phyloP scores from a whole-genome alignment of 2,888 invertebrate species.

The Norana najaformis region DNA sequence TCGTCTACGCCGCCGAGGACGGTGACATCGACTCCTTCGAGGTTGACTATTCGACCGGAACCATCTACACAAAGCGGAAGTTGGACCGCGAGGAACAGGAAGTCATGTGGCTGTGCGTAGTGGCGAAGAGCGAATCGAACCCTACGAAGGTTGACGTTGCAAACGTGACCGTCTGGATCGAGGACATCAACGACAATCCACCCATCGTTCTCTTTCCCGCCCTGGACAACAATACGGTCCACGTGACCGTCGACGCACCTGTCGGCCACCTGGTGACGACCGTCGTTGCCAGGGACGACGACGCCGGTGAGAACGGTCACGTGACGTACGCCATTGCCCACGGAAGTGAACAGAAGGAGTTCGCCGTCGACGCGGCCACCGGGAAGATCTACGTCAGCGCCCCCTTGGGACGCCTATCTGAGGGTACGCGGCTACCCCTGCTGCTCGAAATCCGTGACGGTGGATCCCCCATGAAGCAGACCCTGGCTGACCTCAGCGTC shows the following conservation, averaged over 20 bases:
- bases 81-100: conserved; percentile 27
- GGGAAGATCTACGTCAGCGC: conserved; percentile 13
- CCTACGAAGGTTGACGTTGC: neutral
- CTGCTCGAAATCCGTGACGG: neutral
- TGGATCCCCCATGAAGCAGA: neutral
- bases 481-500: neutral
- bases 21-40: neutral
- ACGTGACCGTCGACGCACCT: conserved; percentile 2
- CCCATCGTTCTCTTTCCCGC: conserved; percentile 25
- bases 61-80: neutral
- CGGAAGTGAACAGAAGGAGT: neutral
- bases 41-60: neutral
- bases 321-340: neutral
- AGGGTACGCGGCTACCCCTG: neutral
- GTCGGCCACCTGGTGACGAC: neutral
- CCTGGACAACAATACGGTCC: neutral
- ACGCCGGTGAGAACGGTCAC: conserved; percentile 21
- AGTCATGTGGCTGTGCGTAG: neutral
- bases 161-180: neutral
- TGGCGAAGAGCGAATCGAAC: neutral
- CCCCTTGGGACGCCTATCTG: neutral
- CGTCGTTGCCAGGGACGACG: conserved; percentile 16
- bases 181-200: conserved; percentile 26
- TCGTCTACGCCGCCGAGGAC: neutral
- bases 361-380: neutral